Conservation (phyloP, 2,797 vertebrate genomes). For the Sebastes baramenuke region DNA sequence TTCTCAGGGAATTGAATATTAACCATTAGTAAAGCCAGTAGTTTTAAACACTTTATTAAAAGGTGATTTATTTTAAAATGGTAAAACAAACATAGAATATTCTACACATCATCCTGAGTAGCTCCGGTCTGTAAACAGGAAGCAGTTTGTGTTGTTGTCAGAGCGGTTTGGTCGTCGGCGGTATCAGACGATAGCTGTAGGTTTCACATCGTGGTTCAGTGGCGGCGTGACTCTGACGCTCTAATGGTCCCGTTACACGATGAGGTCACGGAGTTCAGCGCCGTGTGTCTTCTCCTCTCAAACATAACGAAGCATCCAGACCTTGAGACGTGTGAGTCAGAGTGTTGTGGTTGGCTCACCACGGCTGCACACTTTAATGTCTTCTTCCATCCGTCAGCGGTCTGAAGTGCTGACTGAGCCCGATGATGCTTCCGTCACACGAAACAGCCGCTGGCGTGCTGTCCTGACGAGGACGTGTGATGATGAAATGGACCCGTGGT, state of each 20-base stretch:
- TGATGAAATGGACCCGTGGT: slow-evolving; percentile 54
- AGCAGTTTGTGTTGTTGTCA: too few relatives aligned
- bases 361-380: slow-evolving; percentile 21
- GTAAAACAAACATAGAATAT: too few relatives aligned
- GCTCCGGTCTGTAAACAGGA: too few relatives aligned
- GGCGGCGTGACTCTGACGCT: slow-evolving; percentile 13
- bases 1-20: too few relatives aligned
- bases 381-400: slow-evolving; percentile 58
- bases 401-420: slow-evolving; percentile 65
- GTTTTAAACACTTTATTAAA: too few relatives aligned
- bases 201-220: slow-evolving; percentile 32
- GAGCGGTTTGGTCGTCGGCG: too few relatives aligned
- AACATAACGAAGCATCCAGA: neutral
- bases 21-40: too few relatives aligned
- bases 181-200: slow-evolving; percentile 3
- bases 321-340: neutral
- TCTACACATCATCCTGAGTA: too few relatives aligned
- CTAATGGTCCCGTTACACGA: slow-evolving; percentile 24
- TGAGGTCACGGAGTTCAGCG: slow-evolving; percentile 21
- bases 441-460: slow-evolving; percentile 63
- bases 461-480: slow-evolving; percentile 45
- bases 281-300: slow-evolving; percentile 1
- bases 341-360: neutral
- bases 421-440: slow-evolving; percentile 49
- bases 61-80: too few relatives aligned